A percentile compares a stretch with the other conserved stretches of the same genome.
phyloP scores from a whole-genome alignment of 2,113 vertebrate species.

The Microcebus tavaratra region DNA sequence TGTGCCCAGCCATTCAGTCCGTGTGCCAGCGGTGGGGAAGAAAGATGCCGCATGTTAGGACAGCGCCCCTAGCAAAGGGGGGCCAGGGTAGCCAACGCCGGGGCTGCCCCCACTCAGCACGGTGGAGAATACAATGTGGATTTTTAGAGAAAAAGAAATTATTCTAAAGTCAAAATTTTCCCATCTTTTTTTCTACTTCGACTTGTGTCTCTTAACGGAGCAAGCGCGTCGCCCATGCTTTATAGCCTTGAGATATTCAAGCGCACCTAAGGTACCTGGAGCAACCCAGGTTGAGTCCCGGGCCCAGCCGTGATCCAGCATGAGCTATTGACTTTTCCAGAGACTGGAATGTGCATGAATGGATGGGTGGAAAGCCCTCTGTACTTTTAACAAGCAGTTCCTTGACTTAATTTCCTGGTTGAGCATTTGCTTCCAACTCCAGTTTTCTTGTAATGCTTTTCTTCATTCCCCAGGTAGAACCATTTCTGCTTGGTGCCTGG shows the following conservation, averaged over 20 bases:
- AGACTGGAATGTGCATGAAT: not conserved
- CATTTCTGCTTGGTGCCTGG: not conserved
- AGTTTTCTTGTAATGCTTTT: not conserved
- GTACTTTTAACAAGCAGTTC: conserved; percentile 24
- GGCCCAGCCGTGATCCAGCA: not conserved
- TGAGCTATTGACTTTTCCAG: not conserved
- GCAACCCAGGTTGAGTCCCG: not conserved
- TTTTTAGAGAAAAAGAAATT: not conserved
- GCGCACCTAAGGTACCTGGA: not conserved
- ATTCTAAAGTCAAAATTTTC: not conserved
- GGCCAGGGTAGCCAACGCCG: not conserved
- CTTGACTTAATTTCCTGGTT: not conserved
- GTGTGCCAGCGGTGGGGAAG: not conserved
- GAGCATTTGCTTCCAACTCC: not conserved
- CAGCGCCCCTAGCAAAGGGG: not conserved
- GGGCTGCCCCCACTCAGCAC: not conserved
- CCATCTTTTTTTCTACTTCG: not conserved
- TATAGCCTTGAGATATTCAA: not conserved
- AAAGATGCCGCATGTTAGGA: not conserved
- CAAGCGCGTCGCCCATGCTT: not conserved
- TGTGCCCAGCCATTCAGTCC: not conserved
- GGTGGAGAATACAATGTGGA: not conserved
- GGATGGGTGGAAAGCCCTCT: not conserved
- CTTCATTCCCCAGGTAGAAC: not conserved
- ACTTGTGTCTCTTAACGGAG: not conserved